Base-by-base conservation (phyloP, 1,140 invertebrate genomes). In the Leguminivora glycinivorella region DNA sequence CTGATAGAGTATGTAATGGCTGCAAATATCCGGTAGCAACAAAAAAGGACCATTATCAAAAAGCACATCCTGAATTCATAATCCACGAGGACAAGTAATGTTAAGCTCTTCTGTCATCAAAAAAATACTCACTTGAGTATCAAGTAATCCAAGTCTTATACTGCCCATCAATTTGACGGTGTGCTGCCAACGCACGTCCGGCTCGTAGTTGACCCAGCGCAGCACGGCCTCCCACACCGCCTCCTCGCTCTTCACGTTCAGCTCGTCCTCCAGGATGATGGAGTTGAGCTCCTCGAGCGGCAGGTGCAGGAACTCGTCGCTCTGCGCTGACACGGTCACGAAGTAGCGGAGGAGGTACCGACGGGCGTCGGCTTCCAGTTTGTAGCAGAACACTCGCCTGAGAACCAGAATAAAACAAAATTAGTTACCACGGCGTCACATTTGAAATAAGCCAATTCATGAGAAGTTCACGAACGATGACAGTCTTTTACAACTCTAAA, bases 111-210 rank as follows among this genome's bases (percentile, higher is more conserved):
- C n/a, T n/a, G n/a, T n/a, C n/a, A n/a, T n/a, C n/a, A 12, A 26
- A 14, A 14, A 26, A 29, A 52, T 5, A 25, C 74, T 81, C 74
- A 93, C 93, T 88, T 97, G 94, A 0, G 96, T 97, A 68, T 97
- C 96, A 77, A 98, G 92, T 0, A 98, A 91, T 4, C 97, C 97
- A 1, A 98, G 93, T 19, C 97, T 93, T 73, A 97, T 95, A 69
- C 95, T 95, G 43, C 94, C 94, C 93, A 98, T 95, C 0, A 98
- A 87, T 31, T 94, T 92, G 0, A 95, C 94, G 5, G 97, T 95
- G 75, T 95, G 88, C 26, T 91, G 79, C 82, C 94, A 94, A 7
- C 96, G 93, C 4, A 82, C 84, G n/a, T 93, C 91, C 0, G 94
- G 92, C 78, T 96, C 94, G 56, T 93, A 89, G 72, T 93, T 92